Base-by-base conservation (phyloP, 2,888 invertebrate species). In the Suillia variegata region DNA sequence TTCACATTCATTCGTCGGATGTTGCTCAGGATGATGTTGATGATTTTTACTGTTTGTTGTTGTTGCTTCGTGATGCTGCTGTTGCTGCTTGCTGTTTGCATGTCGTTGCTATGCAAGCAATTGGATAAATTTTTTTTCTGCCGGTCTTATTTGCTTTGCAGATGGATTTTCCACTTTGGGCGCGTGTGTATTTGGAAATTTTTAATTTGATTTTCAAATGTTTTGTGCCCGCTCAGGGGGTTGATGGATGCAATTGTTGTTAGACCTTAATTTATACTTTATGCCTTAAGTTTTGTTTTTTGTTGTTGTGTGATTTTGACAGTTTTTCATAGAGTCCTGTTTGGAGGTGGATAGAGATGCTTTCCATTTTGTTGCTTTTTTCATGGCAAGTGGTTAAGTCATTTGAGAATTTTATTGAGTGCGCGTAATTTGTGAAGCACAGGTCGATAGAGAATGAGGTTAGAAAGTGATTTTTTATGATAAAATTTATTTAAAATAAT, bases 371-470 rank as follows among this genome's bases (percentile, higher is more conserved):
- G 6, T 8, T 31, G n/a, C 12, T 31, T 8, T 31, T 31, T 12
- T 31, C 31, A 12, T 31, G 24, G 17, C 48, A 42, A 38, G 58
- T 38, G 38, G 38, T n/a, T n/a, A 59, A 59, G 54, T 59, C 54
- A 59, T 54, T 59, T 59, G 49, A n/a, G 42, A 42, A 54, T 50
- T 59, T 59, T 59, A 59, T 59, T 59, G 58, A 59, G 54, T 54
- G 58, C n/a, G n/a, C 54, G 58, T 59, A 59, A 59, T 50, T 38
- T 38, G 38, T 6, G 38, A 8, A 38, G n/a, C n/a, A n/a, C n/a
- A n/a, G n/a, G n/a, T n/a, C n/a, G n/a, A n/a, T n/a, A n/a, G n/a
- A n/a, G n/a, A n/a, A n/a, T n/a, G n/a, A n/a, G n/a, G n/a, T n/a
- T n/a, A n/a, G n/a, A n/a, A n/a, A n/a, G n/a, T n/a, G n/a, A n/a